Conservation (phyloP, 2,888 invertebrate genomes). For the Pristionchus maxplancki region DNA sequence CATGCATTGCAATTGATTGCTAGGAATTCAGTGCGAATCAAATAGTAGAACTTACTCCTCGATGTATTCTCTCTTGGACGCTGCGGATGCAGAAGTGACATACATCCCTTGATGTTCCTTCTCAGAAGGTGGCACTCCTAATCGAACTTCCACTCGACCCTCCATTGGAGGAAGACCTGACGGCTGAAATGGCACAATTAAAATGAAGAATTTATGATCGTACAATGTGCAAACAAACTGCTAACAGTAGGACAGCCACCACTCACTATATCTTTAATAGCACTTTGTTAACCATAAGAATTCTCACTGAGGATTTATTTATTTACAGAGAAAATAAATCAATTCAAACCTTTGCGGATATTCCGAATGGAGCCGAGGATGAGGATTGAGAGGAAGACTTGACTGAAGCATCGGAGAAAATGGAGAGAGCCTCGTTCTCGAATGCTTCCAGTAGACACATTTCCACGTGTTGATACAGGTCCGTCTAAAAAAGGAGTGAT, state of each 20-base stretch:
- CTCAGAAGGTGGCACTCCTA: neutral
- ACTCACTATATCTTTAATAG: no score
- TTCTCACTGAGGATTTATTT: no score
- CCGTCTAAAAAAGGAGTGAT: slow-evolving; percentile 10
- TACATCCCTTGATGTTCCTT: slow-evolving; percentile 19
- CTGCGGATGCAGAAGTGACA: neutral
- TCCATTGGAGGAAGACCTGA: slow-evolving; percentile 38
- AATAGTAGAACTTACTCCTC: slow-evolving; percentile 15
- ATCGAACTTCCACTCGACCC: slow-evolving; percentile 42
- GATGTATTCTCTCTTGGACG: neutral
- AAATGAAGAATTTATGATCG: neutral
- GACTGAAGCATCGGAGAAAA: slow-evolving; percentile 51
- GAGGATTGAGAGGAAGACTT: neutral
- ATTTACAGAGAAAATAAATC: neutral
- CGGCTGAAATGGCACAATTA: neutral
- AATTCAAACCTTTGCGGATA: slow-evolving; percentile 38
- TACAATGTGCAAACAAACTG: neutral
- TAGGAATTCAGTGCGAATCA: neutral
- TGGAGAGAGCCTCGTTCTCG: slow-evolving; percentile 63
- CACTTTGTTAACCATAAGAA: neutral
- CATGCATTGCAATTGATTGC: neutral
- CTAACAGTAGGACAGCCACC: neutral
- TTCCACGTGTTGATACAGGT: slow-evolving; percentile 67
- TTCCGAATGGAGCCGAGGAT: slow-evolving; percentile 25
- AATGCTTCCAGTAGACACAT: slow-evolving; percentile 68